Evolutionary conservation across 2,113 vertebrate genomes (phyloP), one percentile per base, ranked within the genome.

Genomic region (Pachycephala philippinensis): DNA sequence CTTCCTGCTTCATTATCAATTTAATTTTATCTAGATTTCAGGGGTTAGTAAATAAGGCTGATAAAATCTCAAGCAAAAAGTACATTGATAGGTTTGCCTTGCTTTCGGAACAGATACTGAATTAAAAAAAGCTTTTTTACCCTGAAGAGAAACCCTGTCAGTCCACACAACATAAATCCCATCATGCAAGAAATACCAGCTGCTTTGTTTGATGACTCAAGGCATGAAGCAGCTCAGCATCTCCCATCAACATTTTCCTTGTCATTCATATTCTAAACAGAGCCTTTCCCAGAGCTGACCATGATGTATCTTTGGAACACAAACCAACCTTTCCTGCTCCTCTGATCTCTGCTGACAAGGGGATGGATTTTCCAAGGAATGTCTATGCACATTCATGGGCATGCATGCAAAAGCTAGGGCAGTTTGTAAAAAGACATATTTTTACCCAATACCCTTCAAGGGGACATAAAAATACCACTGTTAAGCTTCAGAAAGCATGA

Each of bases 171-270:
- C 61, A 78, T 70, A 87, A 82, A 76, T 53, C 59, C 69, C 66
- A 79, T 89, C 65, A 82, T 1, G 3, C 59, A 89, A 87, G 81
- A 76, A 96, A 66, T 26, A 94, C 91, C 91, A 96, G 84, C 84
- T 96, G 87, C 88, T 96, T 70, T 60, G 44, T 93, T 23, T 37
- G 87, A 90, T 96, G 84, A 96, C 87, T 95, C 75, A 92, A 76
- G 66, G n/a, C 78, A 90, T 39, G 78, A 94, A 59, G 53, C 53
- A 87, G 59, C 72, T 77, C 59, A 54, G 39, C n/a, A 79, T 57
- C 37, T 64, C 89, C 80, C 74, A 87, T 65, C 80, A 94, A 90
- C 74, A 83, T 45, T 68, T 92, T 40, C 49, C 35, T 79, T 95
- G 87, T 45, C 91, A 76, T 89, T 89, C 69, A 40, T 21, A 30